Evolutionary conservation across 2,113 vertebrate genomes (phyloP).

Genomic region (Ophthalmolycus amberensis): DNA sequence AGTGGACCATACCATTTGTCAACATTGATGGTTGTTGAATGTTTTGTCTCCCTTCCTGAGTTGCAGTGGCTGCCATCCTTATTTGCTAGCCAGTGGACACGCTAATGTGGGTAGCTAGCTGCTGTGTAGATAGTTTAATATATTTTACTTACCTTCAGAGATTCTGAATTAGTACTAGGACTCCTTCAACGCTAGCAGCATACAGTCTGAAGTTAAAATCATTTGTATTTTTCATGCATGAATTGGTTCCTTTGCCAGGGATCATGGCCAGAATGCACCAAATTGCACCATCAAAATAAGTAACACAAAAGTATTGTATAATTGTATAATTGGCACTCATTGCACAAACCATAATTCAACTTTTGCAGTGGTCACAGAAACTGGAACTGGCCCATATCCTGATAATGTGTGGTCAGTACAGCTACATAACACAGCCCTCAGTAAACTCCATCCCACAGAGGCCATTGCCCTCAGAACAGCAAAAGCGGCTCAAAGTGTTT

Average conservation of each 20-base stretch:
- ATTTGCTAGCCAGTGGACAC: neutral
- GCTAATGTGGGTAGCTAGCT: neutral
- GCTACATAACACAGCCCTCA: slow-evolving; percentile 43
- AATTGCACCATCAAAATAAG: neutral
- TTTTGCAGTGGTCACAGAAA: slow-evolving; percentile 34
- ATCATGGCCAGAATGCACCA: neutral
- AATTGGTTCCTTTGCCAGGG: neutral
- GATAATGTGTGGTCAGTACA: slow-evolving; percentile 51
- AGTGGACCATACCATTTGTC: neutral
- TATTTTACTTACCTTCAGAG: neutral
- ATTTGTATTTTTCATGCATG: neutral
- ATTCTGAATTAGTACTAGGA: neutral
- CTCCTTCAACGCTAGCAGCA: neutral
- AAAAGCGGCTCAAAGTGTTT: slow-evolving; percentile 76
- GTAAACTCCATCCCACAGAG: slow-evolving; percentile 72
- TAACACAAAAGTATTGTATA: neutral
- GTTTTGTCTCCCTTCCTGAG: neutral
- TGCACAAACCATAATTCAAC: neutral
- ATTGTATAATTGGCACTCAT: neutral
- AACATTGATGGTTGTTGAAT: neutral
- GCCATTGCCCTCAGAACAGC: slow-evolving; percentile 62
- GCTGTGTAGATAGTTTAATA: neutral
- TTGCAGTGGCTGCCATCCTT: neutral
- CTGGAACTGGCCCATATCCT: slow-evolving; percentile 10
- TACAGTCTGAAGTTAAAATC: neutral